Conservation (phyloP, 2,888 invertebrate species). For the Pristionchus arcanus region DNA sequence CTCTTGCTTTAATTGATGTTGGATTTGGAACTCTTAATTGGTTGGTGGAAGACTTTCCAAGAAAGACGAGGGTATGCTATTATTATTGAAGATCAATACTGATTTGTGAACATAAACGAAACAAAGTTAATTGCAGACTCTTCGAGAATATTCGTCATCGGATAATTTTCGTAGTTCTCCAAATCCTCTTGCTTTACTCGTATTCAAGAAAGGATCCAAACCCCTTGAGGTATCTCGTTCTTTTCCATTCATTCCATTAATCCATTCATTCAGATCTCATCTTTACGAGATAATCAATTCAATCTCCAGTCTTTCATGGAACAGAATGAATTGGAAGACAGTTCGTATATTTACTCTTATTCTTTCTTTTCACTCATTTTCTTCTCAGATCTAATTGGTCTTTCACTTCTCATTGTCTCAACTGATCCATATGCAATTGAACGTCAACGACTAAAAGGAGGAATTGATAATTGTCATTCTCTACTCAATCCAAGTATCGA, state of each 20-base stretch:
- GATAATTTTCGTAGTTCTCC: constrained; percentile 74
- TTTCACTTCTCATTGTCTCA: constrained; percentile 72
- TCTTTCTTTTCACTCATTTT: too few relatives aligned
- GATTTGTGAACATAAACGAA: neutral
- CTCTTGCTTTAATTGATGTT: constrained; percentile 73
- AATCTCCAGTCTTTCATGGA: constrained; percentile 74
- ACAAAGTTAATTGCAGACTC: constrained; percentile 60
- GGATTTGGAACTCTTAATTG: constrained; percentile 77
- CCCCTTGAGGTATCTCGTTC: neutral
- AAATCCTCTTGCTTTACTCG: constrained; percentile 74
- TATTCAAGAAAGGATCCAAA: constrained; percentile 69
- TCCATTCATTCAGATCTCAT: constrained; percentile 42
- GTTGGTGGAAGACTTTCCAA: constrained; percentile 74
- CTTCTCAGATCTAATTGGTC: constrained; percentile 72
- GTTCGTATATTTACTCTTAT: constrained; percentile 57
- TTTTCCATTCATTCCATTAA: neutral
- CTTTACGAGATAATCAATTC: constrained; percentile 65
- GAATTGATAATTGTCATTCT: constrained; percentile 77
- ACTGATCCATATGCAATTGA: constrained; percentile 77
- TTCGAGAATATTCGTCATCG: constrained; percentile 71
- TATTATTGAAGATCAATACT: neutral
- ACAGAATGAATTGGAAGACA: constrained; percentile 70
- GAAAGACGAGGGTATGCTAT: constrained; percentile 65
- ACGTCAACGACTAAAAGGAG: constrained; percentile 70
- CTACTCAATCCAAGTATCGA: constrained; percentile 70